These are phyloP conservation scores for Erynnis tages DNA, from an alignment of 2,888 invertebrate genomes.

Conservation along the genomic window DNA sequence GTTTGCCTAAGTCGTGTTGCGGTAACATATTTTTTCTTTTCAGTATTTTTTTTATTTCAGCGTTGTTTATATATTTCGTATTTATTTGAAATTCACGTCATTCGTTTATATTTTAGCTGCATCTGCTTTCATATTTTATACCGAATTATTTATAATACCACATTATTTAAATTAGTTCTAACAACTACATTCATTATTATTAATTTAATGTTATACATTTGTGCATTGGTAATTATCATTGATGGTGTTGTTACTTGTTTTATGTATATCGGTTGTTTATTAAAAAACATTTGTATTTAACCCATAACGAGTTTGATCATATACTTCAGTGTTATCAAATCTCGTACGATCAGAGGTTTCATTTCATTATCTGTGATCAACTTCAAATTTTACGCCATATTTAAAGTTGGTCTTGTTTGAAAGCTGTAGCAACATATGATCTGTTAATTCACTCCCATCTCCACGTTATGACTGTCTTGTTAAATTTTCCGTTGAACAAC, in stretches of 20 bases:
- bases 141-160: constrained; percentile 1
- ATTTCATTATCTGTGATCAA: neutral
- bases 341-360: neutral
- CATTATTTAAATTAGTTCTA: neutral
- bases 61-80: constrained; percentile 4
- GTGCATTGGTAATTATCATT: neutral
- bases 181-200: neutral
- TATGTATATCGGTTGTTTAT: neutral
- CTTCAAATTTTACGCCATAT: neutral
- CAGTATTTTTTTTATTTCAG: neutral
- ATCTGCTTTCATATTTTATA: constrained; percentile 12
- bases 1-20: constrained; percentile 31
- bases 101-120: constrained; percentile 11
- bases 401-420: neutral
- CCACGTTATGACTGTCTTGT: neutral
- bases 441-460: neutral
- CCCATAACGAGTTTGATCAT: neutral
- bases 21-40: constrained; percentile 5
- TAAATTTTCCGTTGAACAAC: constrained; percentile 16
- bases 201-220: neutral
- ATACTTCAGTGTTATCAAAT: neutral
- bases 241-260: neutral
- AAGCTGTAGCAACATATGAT: no score
- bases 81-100: constrained; percentile 6
- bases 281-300: neutral